These are phyloP conservation scores for Miltochrista miniata DNA, from an alignment of 2,888 invertebrate genomes.

Conservation along the genomic window DNA sequence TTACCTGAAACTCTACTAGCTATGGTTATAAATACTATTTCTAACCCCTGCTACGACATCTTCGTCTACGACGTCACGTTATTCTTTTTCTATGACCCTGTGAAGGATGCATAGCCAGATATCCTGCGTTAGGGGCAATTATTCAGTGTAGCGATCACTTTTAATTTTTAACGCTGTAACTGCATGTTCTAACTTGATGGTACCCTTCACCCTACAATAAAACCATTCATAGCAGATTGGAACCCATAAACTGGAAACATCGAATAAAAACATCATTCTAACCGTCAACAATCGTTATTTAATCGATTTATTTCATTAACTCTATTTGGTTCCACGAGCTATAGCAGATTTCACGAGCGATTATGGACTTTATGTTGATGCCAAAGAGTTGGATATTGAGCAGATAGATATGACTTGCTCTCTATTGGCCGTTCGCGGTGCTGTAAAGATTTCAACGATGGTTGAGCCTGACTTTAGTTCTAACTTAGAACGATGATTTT, in stretches of 20 bases:
- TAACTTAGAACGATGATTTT: conserved; percentile 19
- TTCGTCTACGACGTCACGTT: too few species aligned
- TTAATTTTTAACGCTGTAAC: too few species aligned
- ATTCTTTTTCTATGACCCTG: too few species aligned
- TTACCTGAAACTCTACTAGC: too few species aligned
- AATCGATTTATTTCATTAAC: conserved; percentile 57
- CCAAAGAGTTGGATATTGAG: conserved; percentile 18
- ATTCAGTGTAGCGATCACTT: too few species aligned
- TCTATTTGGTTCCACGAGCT: conserved; percentile 32
- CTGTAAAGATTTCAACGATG: conserved; percentile 51
- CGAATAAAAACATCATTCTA: conserved; percentile 33
- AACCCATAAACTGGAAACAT: conserved; percentile 28
- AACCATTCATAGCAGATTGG: conserved; percentile 27
- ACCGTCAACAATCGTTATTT: conserved; percentile 37
- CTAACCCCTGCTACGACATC: too few species aligned
- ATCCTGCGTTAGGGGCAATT: too few species aligned
- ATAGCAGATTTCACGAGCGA: not conserved
- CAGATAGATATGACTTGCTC: conserved; percentile 26
- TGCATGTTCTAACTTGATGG: conserved; percentile 1
- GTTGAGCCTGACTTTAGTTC: conserved; percentile 32
- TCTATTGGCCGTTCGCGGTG: conserved; percentile 41
- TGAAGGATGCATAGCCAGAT: too few species aligned
- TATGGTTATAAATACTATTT: too few species aligned
- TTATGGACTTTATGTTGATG: conserved; percentile 9
- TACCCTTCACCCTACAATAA: conserved; percentile 11